phyloP scores from a whole-genome alignment of 2,888 invertebrate species.

The Philereme transversata region DNA sequence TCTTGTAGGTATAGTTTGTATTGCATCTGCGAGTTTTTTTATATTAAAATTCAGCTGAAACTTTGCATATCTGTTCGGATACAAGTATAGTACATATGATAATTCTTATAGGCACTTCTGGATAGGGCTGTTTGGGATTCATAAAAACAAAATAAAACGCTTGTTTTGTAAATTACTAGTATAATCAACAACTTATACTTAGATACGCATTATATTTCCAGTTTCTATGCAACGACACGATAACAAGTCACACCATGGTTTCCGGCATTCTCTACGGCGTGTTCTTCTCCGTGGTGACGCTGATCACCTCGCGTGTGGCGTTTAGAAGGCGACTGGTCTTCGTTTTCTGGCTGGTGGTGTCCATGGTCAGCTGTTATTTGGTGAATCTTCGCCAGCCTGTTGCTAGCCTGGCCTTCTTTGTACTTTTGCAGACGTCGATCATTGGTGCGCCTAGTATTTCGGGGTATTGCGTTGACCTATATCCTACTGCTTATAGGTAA shows the following conservation, averaged over 20 bases:
- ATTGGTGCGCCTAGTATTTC: conserved; percentile 55
- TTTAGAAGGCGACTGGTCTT: conserved; percentile 77
- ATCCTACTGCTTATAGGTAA: conserved; percentile 62
- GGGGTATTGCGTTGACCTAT: conserved; percentile 61
- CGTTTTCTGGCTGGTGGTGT: conserved; percentile 65
- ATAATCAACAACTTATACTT: no score
- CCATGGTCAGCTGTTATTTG: conserved; percentile 79
- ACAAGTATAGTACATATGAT: no score
- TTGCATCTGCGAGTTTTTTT: no score
- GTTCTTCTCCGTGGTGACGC: conserved; percentile 80
- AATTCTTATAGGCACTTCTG: no score
- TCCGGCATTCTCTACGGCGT: conserved; percentile 85
- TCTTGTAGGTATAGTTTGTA: no score
- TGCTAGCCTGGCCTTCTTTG: conserved; percentile 55
- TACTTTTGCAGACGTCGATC: conserved; percentile 50
- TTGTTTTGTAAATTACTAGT: no score
- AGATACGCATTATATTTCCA: conserved; percentile 29
- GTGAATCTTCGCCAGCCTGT: conserved; percentile 65
- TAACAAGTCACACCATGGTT: conserved; percentile 82
- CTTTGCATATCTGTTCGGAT: no score
- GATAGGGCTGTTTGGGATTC: no score
- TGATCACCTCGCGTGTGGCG: conserved; percentile 67
- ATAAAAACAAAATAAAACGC: no score
- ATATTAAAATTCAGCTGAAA: no score
- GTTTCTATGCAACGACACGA: conserved; percentile 66